Evolutionary conservation across 1,140 invertebrate genomes (phyloP).

Genomic region (Galleria mellonella): DNA sequence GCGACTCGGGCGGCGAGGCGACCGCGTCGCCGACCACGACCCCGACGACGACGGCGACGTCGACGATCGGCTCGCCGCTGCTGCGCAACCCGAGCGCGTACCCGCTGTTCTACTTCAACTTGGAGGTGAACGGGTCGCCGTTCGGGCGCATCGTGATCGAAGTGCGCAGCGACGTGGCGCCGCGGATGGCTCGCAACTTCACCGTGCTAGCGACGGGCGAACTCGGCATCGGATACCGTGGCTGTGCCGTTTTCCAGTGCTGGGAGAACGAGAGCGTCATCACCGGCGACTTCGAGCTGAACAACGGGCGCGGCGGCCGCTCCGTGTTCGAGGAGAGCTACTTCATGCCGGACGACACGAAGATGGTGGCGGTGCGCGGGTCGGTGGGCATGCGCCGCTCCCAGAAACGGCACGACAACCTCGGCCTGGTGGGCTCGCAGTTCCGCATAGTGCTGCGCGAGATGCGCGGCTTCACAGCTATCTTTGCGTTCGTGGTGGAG

Average conservation of each 20-base stretch:
- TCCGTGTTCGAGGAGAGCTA: constrained; percentile 85
- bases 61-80: constrained; percentile 10
- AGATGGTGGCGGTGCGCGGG: constrained; percentile 83
- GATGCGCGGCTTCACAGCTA: constrained; percentile 87
- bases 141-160: constrained; percentile 88
- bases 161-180: constrained; percentile 88
- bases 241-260: constrained; percentile 87
- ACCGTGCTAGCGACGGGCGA: constrained; percentile 86
- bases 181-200: constrained; percentile 94
- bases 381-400: constrained; percentile 89
- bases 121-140: constrained; percentile 82
- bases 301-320: constrained; percentile 86
- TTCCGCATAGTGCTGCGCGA: constrained; percentile 88
- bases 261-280: constrained; percentile 89
- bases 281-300: constrained; percentile 86
- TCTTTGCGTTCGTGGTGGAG: constrained; percentile 88
- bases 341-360: constrained; percentile 89
- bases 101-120: constrained; percentile 85
- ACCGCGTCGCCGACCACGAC: constrained; percentile 56
- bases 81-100: constrained; percentile 24
- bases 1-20: constrained; percentile 76
- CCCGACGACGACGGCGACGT: constrained; percentile 2
- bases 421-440: constrained; percentile 88
- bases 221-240: constrained; percentile 85
- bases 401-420: constrained; percentile 86